phyloP scores from a whole-genome alignment of 2,888 invertebrate genomes.

The Pollenia labialis region DNA sequence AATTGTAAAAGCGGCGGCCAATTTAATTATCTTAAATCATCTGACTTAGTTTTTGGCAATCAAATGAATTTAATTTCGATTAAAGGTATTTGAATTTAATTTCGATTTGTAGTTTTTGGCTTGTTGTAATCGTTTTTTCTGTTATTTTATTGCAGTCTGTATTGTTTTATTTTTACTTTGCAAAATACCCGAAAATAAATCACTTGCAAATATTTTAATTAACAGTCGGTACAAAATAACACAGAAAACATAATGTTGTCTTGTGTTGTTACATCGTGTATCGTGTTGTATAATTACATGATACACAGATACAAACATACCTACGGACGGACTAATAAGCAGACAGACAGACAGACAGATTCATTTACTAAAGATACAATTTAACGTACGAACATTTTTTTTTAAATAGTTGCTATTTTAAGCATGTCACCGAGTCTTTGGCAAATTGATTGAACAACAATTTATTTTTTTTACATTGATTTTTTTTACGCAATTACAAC shows the following conservation, averaged over 20 bases:
- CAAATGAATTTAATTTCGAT: slow-evolving; percentile 28
- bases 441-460: slow-evolving; percentile 75
- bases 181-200: slow-evolving; percentile 69
- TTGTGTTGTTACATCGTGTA: slow-evolving; percentile 68
- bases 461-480: slow-evolving; percentile 37
- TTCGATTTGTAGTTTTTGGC: slow-evolving; percentile 29
- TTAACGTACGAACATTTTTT: slow-evolving; percentile 26
- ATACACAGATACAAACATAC: slow-evolving; percentile 38
- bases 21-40: not conserved
- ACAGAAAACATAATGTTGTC: slow-evolving; percentile 64
- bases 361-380: slow-evolving; percentile 5
- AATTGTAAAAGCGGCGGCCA: not conserved
- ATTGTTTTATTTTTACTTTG: slow-evolving; percentile 23
- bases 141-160: slow-evolving; percentile 16
- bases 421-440: slow-evolving; percentile 74
- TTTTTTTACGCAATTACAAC: slow-evolving; percentile 40
- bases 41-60: not conserved
- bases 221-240: slow-evolving; percentile 69
- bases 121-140: not conserved
- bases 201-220: slow-evolving; percentile 73
- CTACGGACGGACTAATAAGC: not conserved
- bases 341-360: slow-evolving; percentile 2
- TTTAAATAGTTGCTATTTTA: slow-evolving; percentile 69
- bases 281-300: slow-evolving; percentile 68
- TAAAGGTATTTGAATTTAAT: not conserved